These are phyloP conservation scores for Dolichopus griseipennis DNA, from an alignment of 2,888 invertebrate species.

Conservation along the genomic window DNA sequence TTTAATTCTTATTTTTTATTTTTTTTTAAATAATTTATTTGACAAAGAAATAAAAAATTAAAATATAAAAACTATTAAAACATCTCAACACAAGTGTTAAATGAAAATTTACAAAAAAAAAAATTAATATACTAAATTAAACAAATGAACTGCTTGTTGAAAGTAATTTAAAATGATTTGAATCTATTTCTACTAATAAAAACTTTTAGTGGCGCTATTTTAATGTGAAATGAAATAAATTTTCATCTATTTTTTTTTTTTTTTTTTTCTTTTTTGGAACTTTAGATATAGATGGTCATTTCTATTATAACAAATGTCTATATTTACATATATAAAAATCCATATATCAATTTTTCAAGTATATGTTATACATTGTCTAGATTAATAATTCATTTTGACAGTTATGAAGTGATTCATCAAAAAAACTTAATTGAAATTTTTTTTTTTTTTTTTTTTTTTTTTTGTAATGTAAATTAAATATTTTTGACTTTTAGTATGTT, in stretches of 20 bases:
- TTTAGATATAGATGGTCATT: background rate
- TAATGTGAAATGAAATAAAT: background rate
- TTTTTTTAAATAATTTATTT: too few species aligned
- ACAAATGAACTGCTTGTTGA: conserved; percentile 5
- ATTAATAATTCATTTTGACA: conserved; percentile 6
- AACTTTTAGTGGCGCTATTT: conserved; percentile 1
- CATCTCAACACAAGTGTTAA: too few species aligned
- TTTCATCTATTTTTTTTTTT: background rate
- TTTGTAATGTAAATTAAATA: too few species aligned
- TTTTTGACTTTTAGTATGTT: too few species aligned
- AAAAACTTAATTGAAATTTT: background rate
- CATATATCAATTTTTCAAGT: too few species aligned
- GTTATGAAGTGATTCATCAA: conserved; percentile 6
- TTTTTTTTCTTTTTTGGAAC: background rate
- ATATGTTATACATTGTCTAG: background rate
- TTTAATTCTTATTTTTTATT: too few species aligned
- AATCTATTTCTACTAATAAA: background rate
- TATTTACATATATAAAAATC: background rate
- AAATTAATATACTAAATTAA: background rate
- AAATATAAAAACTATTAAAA: too few species aligned
- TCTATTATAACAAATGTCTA: background rate
- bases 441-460: background rate
- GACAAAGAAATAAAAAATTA: too few species aligned
- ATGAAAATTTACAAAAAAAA: too few species aligned
- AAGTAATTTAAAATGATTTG: conserved; percentile 3